Evolutionary conservation across 2,113 vertebrate species (phyloP).

Genomic region (Gracilinanus agilis): DNA sequence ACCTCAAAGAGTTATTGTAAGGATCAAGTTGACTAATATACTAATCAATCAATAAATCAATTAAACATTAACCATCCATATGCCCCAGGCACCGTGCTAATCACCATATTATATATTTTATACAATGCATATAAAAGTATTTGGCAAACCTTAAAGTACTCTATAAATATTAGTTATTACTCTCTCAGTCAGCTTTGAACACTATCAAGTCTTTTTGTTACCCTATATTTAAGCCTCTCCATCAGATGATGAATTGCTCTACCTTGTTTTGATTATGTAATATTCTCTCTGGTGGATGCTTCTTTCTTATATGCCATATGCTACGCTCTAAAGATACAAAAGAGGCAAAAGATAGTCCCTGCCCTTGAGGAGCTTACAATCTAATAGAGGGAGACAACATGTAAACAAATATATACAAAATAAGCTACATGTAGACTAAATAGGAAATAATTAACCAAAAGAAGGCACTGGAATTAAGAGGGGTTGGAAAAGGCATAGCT

Average conservation of each 20-base stretch:
- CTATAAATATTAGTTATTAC: background rate
- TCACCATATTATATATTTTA: background rate
- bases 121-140: background rate
- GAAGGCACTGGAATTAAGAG: too few relatives aligned
- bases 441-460: background rate
- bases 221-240: conserved; percentile 36
- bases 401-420: background rate
- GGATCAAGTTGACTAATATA: background rate
- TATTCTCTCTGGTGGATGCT: background rate
- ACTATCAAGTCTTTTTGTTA: background rate
- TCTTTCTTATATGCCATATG: conserved; percentile 10
- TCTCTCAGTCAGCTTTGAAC: conserved; percentile 18
- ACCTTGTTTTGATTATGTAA: conserved; percentile 32
- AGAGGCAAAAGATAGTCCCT: background rate
- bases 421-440: background rate
- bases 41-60: background rate
- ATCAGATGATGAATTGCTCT: conserved; percentile 20
- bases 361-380: background rate
- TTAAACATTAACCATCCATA: background rate
- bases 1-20: background rate
- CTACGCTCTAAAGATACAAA: too few relatives aligned
- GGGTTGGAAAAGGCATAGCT: too few relatives aligned
- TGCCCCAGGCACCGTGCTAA: background rate
- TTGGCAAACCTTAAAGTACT: background rate
- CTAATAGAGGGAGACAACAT: background rate